Evolutionary conservation across 2,888 invertebrate species (phyloP), one percentile per base, ranked within the genome.

Genomic region (Urechis unicinctus): DNA sequence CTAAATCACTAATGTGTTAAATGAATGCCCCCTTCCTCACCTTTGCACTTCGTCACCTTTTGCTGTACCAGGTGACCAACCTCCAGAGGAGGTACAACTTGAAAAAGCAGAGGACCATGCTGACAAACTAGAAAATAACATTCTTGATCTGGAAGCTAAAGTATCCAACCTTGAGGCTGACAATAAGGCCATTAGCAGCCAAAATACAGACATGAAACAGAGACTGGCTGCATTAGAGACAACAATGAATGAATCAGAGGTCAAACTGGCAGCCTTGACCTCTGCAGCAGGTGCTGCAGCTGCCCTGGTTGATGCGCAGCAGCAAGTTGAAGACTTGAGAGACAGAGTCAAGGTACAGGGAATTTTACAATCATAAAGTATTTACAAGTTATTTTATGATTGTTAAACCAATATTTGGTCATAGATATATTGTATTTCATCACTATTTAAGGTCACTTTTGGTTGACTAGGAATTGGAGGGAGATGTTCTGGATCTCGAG

Each of bases 151-250:
- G 24, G 52, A 56, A 44, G 43, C 6, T 26, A 36, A 51, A 22
- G 4, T 55, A 21, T 17, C 55, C 4, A 28, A 22, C 3, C 28
- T 53, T 30, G 49, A 48, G n/a, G 24, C 48, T 24, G 53, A 53
- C 42, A 48, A 50, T n/a, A 6, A 49, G 5, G 41, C 48, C 6
- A n/a, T 53, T 22, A 36, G 45, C 4, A 52, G 29, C 24, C 17
- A 6, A 5, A 52, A 52, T 44, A 6, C 59, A 17, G 62, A 61
- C 17, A 59, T 69, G 9, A 64, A 61, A 50, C 57, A 57, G n/a
- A 60, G 67, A 50, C 6, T 52, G 22, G n/a, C 5, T 5, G n/a
- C 42, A 26, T 22, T 45, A 26, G 44, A 36, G 36, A 17, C 36
- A 17, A 13, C 36, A 17, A 9, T 36, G 9, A 36, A 17, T 13